Conservation (phyloP, 2,113 vertebrate genomes). For the Eubucco bourcierii region DNA sequence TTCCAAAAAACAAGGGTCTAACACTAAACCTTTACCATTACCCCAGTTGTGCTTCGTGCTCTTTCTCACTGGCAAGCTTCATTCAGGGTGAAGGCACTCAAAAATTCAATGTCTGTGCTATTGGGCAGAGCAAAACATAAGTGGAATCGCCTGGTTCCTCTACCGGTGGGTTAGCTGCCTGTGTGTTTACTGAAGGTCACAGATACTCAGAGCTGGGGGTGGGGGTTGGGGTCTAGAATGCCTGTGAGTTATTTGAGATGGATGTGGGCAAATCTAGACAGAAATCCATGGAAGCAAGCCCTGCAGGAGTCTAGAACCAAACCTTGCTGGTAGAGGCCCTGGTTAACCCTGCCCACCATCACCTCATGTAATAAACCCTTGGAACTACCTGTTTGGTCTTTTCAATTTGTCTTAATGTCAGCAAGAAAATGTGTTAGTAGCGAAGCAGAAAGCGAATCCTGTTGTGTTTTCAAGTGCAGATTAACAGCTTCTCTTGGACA, state of each 20-base stretch:
- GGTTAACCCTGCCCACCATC: background rate
- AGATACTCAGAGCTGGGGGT: background rate
- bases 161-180: background rate
- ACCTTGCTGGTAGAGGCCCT: slow-evolving; percentile 21
- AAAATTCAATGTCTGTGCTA: background rate
- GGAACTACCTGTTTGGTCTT: background rate
- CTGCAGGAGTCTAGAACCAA: background rate
- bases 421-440: slow-evolving; percentile 11
- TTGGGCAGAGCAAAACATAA: background rate
- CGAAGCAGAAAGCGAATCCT: slow-evolving; percentile 46
- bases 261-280: background rate
- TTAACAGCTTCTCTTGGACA: slow-evolving; percentile 70
- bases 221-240: background rate
- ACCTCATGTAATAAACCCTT: background rate
- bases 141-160: background rate
- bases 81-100: background rate
- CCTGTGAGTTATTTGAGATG: background rate
- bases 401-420: background rate
- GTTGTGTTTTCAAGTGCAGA: slow-evolving; percentile 61
- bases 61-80: background rate
- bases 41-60: background rate
- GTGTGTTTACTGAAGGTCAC: background rate
- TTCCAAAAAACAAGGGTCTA: background rate
- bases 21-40: background rate
- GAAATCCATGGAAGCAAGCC: background rate